Percentiles rank a stretch among this genome's conserved stretches.
Evolutionary conservation across 2,113 vertebrate species (phyloP).

Genomic region (Corythornis cristatus): DNA sequence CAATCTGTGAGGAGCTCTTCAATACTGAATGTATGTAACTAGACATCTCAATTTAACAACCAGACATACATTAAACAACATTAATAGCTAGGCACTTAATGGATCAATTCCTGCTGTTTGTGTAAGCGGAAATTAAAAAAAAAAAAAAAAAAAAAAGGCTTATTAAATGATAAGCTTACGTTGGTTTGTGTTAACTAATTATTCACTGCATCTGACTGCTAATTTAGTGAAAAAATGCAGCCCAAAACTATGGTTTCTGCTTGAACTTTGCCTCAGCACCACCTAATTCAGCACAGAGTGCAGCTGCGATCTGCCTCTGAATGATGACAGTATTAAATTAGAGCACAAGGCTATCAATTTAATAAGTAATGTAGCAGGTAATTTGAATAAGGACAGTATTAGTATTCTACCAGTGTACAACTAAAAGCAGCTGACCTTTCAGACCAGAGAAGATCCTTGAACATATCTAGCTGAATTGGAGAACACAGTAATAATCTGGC

Average conservation of each 20-base stretch:
- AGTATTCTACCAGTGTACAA: constrained; percentile 95
- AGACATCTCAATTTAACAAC: constrained; percentile 88
- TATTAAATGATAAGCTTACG: constrained; percentile 97
- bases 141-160: constrained; percentile 84
- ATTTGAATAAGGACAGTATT: constrained; percentile 99
- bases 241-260: constrained; percentile 84
- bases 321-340: constrained; percentile 94
- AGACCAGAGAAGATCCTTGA: constrained; percentile 96
- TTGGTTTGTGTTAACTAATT: constrained; percentile 95
- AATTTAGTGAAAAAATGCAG: constrained; percentile 91
- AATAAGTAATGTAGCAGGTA: constrained; percentile 95
- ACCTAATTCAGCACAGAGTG: constrained; percentile 88
- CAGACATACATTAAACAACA: constrained; percentile 91
- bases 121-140: constrained; percentile 83
- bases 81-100: constrained; percentile 92
- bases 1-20: constrained; percentile 77
- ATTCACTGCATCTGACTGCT: constrained; percentile 87
- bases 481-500: constrained; percentile 90
- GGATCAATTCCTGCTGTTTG: constrained; percentile 93
- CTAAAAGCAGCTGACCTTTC: constrained; percentile 99
- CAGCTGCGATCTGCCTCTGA: constrained; percentile 86
- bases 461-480: constrained; percentile 92
- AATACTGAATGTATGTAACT: constrained; percentile 79
- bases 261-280: constrained; percentile 92
- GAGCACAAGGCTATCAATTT: constrained; percentile 95